phyloP scores from a whole-genome alignment of 2,113 vertebrate genomes.

The Pithys albifrons region DNA sequence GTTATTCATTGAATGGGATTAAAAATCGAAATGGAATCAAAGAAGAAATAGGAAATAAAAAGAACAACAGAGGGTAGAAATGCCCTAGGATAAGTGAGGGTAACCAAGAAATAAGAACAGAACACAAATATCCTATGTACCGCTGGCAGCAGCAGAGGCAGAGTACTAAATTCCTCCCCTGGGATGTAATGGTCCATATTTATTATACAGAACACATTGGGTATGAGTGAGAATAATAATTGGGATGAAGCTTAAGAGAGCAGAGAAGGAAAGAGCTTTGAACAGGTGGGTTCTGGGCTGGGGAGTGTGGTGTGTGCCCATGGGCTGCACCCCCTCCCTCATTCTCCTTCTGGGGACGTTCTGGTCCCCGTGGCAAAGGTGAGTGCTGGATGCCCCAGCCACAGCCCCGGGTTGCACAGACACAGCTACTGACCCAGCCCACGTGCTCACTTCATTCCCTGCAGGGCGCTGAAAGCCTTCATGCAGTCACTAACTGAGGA shows the following conservation, averaged over 20 bases:
- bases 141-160: not conserved
- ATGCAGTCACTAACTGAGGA: not conserved
- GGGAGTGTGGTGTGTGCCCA: not conserved
- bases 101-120: not conserved
- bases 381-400: not conserved
- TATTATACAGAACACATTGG: not conserved
- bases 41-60: not conserved
- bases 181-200: not conserved
- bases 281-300: not conserved
- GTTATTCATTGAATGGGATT: not conserved
- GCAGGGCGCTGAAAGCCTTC: not conserved
- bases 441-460: fast-evolving
- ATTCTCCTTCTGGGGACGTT: not conserved
- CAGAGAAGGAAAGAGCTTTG: not conserved
- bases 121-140: not conserved
- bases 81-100: not conserved
- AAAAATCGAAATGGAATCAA: not conserved
- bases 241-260: not conserved
- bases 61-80: not conserved
- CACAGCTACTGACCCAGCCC: not conserved
- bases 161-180: not conserved
- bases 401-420: not conserved
- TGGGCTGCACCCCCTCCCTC: not conserved
- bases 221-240: not conserved
- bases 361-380: fast-evolving